Evolutionary conservation across 2,113 vertebrate species (phyloP), one percentile per base, ranked within the genome.

Genomic region (Actenoides lindsayi): DNA sequence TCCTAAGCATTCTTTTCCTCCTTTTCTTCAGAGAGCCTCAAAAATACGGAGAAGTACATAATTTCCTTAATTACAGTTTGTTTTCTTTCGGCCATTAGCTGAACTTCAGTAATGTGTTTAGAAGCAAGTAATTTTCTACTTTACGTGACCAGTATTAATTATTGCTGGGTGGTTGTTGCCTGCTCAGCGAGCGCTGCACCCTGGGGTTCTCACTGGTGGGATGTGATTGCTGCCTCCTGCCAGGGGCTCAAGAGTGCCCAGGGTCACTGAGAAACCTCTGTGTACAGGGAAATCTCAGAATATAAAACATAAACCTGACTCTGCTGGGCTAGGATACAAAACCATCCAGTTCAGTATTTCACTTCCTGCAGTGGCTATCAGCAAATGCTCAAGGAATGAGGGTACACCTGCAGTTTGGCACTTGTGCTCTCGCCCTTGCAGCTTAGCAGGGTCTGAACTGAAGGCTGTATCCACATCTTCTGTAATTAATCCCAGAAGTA

Each of bases 21-120:
- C 37, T 83, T 67, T 77, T 93, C 46, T 90, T 95, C 70, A 83
- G 53, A 77, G 14, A 89, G 11, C 21, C 88, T 53, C 73, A 88
- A 75, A 90, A 95, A 83, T 77, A 91, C 9, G 86, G 46, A 95
- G 57, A 74, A 70, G 33, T 46, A 57, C 18, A 31, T 83, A 24
- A 48, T 92, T 96, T 93, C 62, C 69, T 95, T 97, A 96, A 96
- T 95, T 92, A 60, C 37, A 76, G 70, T 83, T 96, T 88, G 59
- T 51, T 92, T 93, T 83, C 69, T 90, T 80, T 83, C 0, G 10
- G 23, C 48, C 44, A 39, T 74, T 77, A 71, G 69, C 78, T 68
- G 65, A 88, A 95, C 33, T 89, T 90, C 11, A 50, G 35, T 51
- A 37, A 77, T 50, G 24, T 76, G 57, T 69, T 96, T 91, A 76